Percentiles rank a stretch among this genome's conserved stretches.
Evolutionary conservation across 2,797 vertebrate genomes (phyloP).

Genomic region (Streptopelia turtur): DNA sequence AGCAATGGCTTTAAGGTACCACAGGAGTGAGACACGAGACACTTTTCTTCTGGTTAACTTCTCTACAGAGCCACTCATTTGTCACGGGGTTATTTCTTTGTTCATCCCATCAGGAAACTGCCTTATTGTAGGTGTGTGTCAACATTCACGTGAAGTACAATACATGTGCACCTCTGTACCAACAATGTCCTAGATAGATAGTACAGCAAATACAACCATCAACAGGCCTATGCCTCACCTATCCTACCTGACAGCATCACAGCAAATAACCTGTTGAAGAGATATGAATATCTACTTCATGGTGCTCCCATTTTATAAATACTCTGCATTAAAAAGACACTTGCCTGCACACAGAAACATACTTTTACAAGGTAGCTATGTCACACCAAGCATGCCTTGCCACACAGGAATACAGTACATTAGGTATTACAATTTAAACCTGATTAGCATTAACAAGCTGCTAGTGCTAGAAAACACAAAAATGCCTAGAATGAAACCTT

Average conservation of each 20-base stretch:
- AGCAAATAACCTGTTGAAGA: neutral
- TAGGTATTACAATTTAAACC: neutral
- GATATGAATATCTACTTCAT: neutral
- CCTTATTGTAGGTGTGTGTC: neutral
- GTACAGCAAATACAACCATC: neutral
- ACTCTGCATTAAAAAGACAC: neutral
- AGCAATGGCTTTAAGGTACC: neutral
- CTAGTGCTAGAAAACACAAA: neutral
- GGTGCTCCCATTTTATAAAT: neutral
- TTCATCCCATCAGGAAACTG: neutral
- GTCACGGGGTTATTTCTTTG: neutral
- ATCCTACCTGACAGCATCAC: neutral
- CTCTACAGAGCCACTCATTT: neutral
- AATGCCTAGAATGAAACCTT: neutral
- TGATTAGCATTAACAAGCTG: neutral
- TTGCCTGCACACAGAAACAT: neutral
- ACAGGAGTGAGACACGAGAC: rapidly evolving
- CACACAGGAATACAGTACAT: neutral
- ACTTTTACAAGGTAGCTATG: neutral
- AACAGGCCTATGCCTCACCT: neutral
- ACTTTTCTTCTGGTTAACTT: neutral
- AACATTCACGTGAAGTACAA: neutral
- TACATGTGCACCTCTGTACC: neutral
- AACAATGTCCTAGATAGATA: rapidly evolving
- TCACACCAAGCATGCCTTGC: neutral